phyloP scores from a whole-genome alignment of 2,113 vertebrate species.

The Cephalopholis sonnerati region DNA sequence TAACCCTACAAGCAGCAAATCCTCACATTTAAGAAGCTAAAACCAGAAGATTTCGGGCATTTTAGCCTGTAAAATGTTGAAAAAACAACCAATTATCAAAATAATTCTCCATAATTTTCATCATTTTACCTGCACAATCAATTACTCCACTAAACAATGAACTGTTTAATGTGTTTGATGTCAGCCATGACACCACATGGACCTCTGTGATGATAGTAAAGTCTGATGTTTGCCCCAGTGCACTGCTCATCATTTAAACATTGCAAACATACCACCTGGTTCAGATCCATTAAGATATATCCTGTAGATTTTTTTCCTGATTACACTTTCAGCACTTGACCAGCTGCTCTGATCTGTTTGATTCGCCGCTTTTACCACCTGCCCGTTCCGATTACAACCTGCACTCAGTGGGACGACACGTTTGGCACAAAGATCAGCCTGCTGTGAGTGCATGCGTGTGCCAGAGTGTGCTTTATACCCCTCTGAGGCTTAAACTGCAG shows the following conservation, averaged over 20 bases:
- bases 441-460: constrained; percentile 22
- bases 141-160: too few species aligned
- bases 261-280: background rate
- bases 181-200: background rate
- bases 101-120: background rate
- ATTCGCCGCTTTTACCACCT: constrained; percentile 47
- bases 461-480: constrained; percentile 19
- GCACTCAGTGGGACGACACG: constrained; percentile 29
- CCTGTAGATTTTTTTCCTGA: constrained; percentile 13
- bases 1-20: background rate
- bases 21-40: background rate
- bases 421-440: constrained; percentile 34
- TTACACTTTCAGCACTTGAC: constrained; percentile 11
- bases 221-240: background rate
- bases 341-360: constrained; percentile 37
- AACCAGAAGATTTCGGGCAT: background rate
- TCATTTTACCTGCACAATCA: background rate
- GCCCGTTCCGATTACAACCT: constrained; percentile 42
- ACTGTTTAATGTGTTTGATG: background rate
- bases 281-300: background rate
- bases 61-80: background rate
- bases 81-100: background rate
- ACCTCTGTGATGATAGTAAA: background rate
- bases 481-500: constrained; percentile 51
- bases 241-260: background rate